Evolutionary conservation across 2,797 vertebrate species (phyloP), one percentile per base, ranked within the genome.

Genomic region (Anolis apletophallus): DNA sequence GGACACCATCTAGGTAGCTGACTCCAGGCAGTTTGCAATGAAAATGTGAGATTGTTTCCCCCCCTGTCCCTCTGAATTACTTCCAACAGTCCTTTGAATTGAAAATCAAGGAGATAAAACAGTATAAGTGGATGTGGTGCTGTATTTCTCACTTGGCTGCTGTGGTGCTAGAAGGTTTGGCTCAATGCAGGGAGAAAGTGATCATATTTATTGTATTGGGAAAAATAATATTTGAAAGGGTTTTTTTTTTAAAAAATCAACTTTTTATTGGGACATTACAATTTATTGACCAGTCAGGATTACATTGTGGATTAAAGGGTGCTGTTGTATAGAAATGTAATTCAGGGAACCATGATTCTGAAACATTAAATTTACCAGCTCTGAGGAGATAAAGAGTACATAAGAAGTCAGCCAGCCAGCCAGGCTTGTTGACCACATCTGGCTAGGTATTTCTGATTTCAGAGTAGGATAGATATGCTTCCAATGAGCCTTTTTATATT

Each of bases 141-240:
- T 91, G 85, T 72, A 88, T 93, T 89, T 83, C 89, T 84, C 79
- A 84, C 89, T 92, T 91, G 94, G 91, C 92, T 93, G 91, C 91
- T 93, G 87, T 90, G 88, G 93, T 89, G 75, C 92, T 90, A 77
- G 88, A 87, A 89, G 81, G 69, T 80, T 90, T 77, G 87, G 90
- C 88, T 88, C 85, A 19, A 32, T 57, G 67, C 87, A 86, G 91
- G 87, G 90, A 85, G 77, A 90, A 92, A 91, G 29, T 32, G 83
- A 85, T 32, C 21, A 34, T 79, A 72, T 94, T 94, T 94, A 90
- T 90, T 93, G 34, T 50, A 68, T 14, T 57, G 91, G 88, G 89
- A 71, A 93, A 87, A 64, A 64, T 2, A 81, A 92, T 93, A 52
- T 74, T 74, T n/a, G 23, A 40, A 85, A 55, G 26, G 82, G 3